Evolutionary conservation across 2,113 vertebrate species (phyloP), one percentile per base, ranked within the genome.

Genomic region (Zeus faber): DNA sequence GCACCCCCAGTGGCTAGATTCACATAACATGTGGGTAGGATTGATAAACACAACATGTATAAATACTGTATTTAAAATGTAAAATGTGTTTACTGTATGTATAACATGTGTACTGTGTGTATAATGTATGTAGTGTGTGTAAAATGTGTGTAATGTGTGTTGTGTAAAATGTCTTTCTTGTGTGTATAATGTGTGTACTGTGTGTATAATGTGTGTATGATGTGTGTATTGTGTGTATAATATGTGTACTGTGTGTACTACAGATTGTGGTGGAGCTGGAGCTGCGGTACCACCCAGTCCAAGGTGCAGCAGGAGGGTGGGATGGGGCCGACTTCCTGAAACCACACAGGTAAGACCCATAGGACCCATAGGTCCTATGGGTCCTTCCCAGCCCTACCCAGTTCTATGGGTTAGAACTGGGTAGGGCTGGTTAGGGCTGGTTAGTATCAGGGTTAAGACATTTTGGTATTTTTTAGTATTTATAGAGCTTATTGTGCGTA

Each of bases 211-310:
- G 40, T 18, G 16, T 18, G n/a, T 17, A 14, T n/a, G 47, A 16
- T 27, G 5, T 49, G n/a, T 25, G 24, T 54, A 9, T 7, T 3
- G 6, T 49, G 21, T 46, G 20, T 18, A 3, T 10, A 1, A 14
- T 37, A 2, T 37, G 6, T 24, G 18, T 52, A 8, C 3, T 46
- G 8, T 41, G 18, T 69, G n/a, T 69, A 6, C 10, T 68, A 44
- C 31, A 98, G 95, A 93, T 96, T 54, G 90, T 89, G n/a, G 80
- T 97, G 3, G 94, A 97, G 76, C 65, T 98, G 86, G 95, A 96
- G 39, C 81, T 97, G 56, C 84, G 86, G 13, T 98, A 93, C 60
- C 90, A 91, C 43, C 94, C 93, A 14, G 79, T 94, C 13, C 91
- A 95, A 59, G 92, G 92, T 16, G 76, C 91, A 39, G 90, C 80